A percentile compares a stretch with the other conserved stretches of the same genome.
Evolutionary conservation across 2,113 vertebrate genomes (phyloP).

Genomic region (Ursus arctos): DNA sequence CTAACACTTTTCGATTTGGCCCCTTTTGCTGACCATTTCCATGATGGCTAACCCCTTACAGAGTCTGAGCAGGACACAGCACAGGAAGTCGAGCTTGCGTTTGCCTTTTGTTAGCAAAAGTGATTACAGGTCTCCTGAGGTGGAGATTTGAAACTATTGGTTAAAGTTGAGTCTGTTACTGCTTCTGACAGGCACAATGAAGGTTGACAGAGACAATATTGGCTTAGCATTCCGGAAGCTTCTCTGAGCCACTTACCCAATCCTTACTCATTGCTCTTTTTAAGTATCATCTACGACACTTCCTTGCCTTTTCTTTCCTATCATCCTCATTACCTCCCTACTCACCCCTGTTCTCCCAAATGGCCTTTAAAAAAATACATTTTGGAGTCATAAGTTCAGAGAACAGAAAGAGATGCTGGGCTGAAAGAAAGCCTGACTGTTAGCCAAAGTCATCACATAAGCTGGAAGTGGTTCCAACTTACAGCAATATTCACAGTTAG

Average conservation of each 20-base stretch:
- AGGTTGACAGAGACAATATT: too few species aligned
- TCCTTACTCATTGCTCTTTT: background rate
- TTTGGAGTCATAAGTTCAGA: slow-evolving; percentile 49
- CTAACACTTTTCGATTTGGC: background rate
- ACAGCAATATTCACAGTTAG: background rate
- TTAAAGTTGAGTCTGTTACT: background rate
- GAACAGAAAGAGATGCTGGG: slow-evolving; percentile 6
- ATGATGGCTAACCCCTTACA: background rate
- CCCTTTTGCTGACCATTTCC: background rate
- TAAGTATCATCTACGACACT: background rate
- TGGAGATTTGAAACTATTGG: background rate
- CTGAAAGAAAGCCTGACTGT: background rate
- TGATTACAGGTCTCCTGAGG: background rate
- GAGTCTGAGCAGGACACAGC: slow-evolving; percentile 36
- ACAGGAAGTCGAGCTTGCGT: background rate
- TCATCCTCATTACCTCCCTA: background rate
- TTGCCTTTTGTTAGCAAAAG: slow-evolving; percentile 51
- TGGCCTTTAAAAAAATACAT: background rate
- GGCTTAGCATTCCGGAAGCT: background rate
- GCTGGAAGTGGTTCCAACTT: slow-evolving; percentile 25
- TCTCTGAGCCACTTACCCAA: background rate
- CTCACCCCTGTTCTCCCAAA: background rate
- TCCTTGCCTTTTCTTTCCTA: background rate
- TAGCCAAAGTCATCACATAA: slow-evolving; percentile 36
- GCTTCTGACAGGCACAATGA: background rate